A percentile compares a stretch with the other conserved stretches of the same genome.
These are phyloP conservation scores for Pionites leucogaster DNA, from an alignment of 2,113 vertebrate genomes.

Conservation along the genomic window DNA sequence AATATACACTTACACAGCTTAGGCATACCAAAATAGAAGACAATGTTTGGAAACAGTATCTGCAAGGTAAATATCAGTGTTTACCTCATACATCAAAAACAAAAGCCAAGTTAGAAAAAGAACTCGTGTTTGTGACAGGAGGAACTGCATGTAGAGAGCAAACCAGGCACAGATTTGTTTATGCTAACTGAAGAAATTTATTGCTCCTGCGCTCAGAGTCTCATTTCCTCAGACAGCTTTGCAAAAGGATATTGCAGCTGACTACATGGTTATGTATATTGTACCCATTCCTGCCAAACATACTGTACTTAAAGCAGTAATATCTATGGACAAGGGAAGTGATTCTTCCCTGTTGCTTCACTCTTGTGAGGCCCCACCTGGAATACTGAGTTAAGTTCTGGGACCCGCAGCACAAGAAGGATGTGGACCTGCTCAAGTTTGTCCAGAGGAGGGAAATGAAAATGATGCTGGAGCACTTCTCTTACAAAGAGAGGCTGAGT, in stretches of 20 bases:
- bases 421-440: not conserved
- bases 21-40: not conserved
- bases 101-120: not conserved
- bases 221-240: not conserved
- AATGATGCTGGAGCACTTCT: not conserved
- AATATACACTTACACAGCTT: not conserved
- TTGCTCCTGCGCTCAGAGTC: not conserved
- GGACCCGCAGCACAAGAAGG: not conserved
- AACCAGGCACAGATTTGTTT: conserved; percentile 17
- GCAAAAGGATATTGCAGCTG: not conserved
- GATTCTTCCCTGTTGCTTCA: not conserved
- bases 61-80: not conserved
- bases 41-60: not conserved
- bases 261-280: not conserved
- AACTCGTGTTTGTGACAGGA: not conserved
- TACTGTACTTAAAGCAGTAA: not conserved
- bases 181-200: not conserved
- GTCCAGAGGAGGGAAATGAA: not conserved
- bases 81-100: not conserved
- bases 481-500: not conserved
- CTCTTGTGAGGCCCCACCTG: not conserved
- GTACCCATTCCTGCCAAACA: not conserved
- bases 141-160: not conserved
- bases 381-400: not conserved
- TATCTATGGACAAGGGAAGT: not conserved